phyloP scores from a whole-genome alignment of 2,797 vertebrate species.

The Triplophysa bombifrons region DNA sequence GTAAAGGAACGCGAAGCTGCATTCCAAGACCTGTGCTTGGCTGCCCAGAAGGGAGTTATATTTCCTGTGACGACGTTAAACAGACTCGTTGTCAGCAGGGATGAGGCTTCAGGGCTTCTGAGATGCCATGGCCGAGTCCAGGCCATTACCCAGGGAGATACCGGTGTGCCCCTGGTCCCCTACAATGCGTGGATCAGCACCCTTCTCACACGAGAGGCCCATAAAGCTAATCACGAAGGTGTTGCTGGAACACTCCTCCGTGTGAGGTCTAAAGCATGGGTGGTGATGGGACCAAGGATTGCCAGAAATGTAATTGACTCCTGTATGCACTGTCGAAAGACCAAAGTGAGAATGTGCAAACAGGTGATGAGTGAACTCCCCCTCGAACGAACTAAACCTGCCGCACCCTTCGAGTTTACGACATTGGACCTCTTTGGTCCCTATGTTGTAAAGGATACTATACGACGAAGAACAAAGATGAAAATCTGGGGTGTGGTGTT shows the following conservation, averaged over 20 bases:
- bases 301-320: slow-evolving; percentile 40
- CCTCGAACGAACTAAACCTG: not conserved
- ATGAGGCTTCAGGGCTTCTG: too few relatives aligned
- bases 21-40: slow-evolving; percentile 7
- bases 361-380: slow-evolving; percentile 17
- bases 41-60: not conserved
- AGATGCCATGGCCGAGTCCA: too few relatives aligned
- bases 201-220: too few relatives aligned
- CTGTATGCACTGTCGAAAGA: slow-evolving; percentile 28
- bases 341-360: slow-evolving; percentile 23
- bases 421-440: not conserved
- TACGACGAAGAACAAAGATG: too few relatives aligned
- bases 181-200: too few relatives aligned
- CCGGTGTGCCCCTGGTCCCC: too few relatives aligned
- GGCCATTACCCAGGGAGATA: too few relatives aligned
- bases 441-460: not conserved
- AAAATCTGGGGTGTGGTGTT: not conserved
- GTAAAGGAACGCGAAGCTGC: not conserved
- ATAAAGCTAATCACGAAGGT: slow-evolving; percentile 38
- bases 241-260: slow-evolving; percentile 51
- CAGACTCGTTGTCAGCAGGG: too few relatives aligned
- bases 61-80: too few relatives aligned
- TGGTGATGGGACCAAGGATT: slow-evolving; percentile 35
- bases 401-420: slow-evolving; percentile 46
- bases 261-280: slow-evolving; percentile 51